Evolutionary conservation across 2,888 invertebrate genomes (phyloP), one percentile per base, ranked within the genome.

Genomic region (Tuta absoluta): DNA sequence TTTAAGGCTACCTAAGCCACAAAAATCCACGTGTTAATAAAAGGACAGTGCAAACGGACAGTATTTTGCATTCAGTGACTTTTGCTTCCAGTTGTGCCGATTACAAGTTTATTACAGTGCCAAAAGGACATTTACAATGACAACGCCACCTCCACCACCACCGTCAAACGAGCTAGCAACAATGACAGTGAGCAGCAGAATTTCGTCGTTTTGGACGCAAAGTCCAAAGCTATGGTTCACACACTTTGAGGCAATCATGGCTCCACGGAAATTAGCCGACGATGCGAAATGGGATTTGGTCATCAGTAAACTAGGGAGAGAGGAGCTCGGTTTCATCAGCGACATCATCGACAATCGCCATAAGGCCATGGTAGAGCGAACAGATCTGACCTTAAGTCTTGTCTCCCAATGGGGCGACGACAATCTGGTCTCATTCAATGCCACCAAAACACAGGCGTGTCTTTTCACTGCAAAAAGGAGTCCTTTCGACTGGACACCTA

Each of bases 121-220:
- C n/a, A n/a, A n/a, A 5, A 5, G 28, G 5, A 28, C 28, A 4
- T 28, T 28, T 4, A 5, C 28, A 28, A 41, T 41, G 41, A n/a
- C 41, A 14, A 41, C 11, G 2, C 4, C 41, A 41, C 41, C 11
- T 5, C 41, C 41, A 10, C 41, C 41, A 14, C 41, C 41, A 41
- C 41, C 41, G 8, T 28, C 5, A 5, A 28, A 28, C 28, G 41
- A 41, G 14, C n/a, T 41, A 5, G 41, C 41, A 41, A 10, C 41
- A 41, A 41, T 41, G 2, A n/a, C 41, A n/a, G 63, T 58, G 1
- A 24, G 41, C 1, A 14, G 24, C n/a, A 58, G 58, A 21, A 33
- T 63, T 7, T 68, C 72, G 1, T 69, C 69, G n/a, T 72, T 76
- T 63, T 75, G 72, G 74, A 66, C 37, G 0, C 19, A 58, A 2